Evolutionary conservation across 2,113 vertebrate genomes (phyloP).

Genomic region (Monopterus albus): DNA sequence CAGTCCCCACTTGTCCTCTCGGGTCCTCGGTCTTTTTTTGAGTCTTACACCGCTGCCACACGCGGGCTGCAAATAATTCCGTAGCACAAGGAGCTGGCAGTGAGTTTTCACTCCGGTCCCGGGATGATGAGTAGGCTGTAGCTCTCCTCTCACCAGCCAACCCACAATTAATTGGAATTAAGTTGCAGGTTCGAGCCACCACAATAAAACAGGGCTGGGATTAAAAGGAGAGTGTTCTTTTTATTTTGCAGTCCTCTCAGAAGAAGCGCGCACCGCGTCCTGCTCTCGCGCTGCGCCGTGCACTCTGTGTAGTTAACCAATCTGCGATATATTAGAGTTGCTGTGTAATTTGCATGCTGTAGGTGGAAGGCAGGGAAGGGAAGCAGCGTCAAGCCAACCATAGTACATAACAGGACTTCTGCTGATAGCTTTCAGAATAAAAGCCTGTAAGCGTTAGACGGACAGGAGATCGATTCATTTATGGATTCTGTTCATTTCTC

Average conservation of each 20-base stretch:
- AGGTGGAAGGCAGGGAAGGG: constrained; percentile 43
- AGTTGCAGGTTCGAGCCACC: constrained; percentile 41
- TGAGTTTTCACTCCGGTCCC: constrained; percentile 47
- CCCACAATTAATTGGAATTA: constrained; percentile 12
- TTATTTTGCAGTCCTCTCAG: constrained; percentile 1
- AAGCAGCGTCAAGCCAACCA: neutral
- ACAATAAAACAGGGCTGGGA: neutral
- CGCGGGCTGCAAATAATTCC: constrained; percentile 44
- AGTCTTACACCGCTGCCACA: constrained; percentile 8
- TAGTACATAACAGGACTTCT: neutral
- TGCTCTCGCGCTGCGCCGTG: constrained; percentile 55
- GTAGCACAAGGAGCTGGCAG: neutral
- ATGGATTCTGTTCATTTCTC: fast-evolving
- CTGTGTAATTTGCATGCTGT: constrained; percentile 70
- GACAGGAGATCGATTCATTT: too few relatives aligned
- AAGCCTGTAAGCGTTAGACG: neutral
- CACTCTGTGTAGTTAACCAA: constrained; percentile 64
- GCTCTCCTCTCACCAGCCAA: neutral
- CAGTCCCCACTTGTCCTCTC: neutral
- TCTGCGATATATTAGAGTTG: constrained; percentile 54
- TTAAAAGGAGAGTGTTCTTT: neutral
- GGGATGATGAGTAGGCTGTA: constrained; percentile 59
- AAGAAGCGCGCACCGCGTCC: constrained; percentile 11
- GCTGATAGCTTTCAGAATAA: constrained; percentile 44
- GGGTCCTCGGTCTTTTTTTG: constrained; percentile 8